These are phyloP conservation scores for Temnothorax rugatulus DNA, from an alignment of 2,888 invertebrate genomes.

Conservation along the genomic window DNA sequence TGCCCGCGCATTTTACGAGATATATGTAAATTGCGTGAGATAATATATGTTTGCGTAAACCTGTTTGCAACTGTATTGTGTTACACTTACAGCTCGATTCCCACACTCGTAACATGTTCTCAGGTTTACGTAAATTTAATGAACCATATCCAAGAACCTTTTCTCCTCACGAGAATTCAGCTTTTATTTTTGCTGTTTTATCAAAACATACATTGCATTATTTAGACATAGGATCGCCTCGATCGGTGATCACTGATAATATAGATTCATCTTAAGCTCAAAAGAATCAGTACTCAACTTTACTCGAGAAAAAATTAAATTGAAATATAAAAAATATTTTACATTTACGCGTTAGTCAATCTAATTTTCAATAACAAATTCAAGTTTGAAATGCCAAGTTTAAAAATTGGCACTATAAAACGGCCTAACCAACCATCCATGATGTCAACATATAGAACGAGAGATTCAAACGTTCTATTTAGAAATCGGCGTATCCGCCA, in stretches of 20 bases:
- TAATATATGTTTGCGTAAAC: conserved; percentile 12
- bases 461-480: conserved; percentile 47
- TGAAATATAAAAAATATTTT: background rate
- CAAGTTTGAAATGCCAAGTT: background rate
- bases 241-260: background rate
- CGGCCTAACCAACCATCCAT: background rate
- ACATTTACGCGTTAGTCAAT: background rate
- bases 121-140: conserved; percentile 23
- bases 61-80: background rate
- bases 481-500: conserved; percentile 56
- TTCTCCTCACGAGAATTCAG: background rate
- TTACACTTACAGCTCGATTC: background rate
- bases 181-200: background rate
- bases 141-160: background rate
- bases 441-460: conserved; percentile 2
- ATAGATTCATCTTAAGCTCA: background rate
- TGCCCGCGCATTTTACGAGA: background rate
- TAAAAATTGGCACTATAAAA: background rate
- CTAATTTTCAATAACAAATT: background rate
- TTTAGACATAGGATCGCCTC: background rate
- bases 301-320: background rate
- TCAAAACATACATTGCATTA: background rate
- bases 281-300: background rate
- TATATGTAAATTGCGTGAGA: conserved; percentile 2
- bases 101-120: conserved; percentile 14